Evolutionary conservation across 2,888 invertebrate genomes (phyloP).

Genomic region (Drosophila atroscutellata): DNA sequence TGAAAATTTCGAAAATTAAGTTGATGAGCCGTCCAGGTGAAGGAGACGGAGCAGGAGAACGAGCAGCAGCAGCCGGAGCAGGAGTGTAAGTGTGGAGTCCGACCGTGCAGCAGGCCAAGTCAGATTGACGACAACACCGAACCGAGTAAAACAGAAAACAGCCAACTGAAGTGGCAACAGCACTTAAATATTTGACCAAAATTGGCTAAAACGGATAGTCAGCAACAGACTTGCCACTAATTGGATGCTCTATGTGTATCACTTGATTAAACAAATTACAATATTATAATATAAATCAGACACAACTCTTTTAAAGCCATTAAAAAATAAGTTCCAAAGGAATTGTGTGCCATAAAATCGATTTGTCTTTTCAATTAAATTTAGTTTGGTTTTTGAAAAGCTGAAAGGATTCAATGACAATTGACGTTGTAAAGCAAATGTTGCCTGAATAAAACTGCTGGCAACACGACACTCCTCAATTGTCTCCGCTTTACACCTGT

Average conservation of each 20-base stretch:
- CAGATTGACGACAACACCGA: constrained; percentile 17
- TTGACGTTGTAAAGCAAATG: neutral
- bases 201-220: constrained; percentile 62
- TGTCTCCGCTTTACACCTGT: neutral
- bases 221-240: neutral
- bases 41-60: constrained; percentile 2
- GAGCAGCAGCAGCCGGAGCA: neutral
- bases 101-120: constrained; percentile 8
- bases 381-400: neutral
- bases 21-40: constrained; percentile 63
- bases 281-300: neutral
- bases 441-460: neutral
- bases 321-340: neutral
- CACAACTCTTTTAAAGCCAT: neutral
- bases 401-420: neutral
- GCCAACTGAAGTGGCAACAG: constrained; percentile 56
- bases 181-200: constrained; percentile 81
- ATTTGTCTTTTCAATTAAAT: neutral
- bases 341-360: neutral
- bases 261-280: neutral
- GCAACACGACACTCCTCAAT: neutral
- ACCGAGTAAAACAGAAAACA: constrained; percentile 13
- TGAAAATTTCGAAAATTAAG: constrained; percentile 78
- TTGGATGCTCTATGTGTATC: constrained; percentile 35
- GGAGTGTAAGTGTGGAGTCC: neutral